A percentile compares a stretch with the other conserved stretches of the same genome.
Conservation (phyloP, 2,113 vertebrate species). For the Vanacampus margaritifer region DNA sequence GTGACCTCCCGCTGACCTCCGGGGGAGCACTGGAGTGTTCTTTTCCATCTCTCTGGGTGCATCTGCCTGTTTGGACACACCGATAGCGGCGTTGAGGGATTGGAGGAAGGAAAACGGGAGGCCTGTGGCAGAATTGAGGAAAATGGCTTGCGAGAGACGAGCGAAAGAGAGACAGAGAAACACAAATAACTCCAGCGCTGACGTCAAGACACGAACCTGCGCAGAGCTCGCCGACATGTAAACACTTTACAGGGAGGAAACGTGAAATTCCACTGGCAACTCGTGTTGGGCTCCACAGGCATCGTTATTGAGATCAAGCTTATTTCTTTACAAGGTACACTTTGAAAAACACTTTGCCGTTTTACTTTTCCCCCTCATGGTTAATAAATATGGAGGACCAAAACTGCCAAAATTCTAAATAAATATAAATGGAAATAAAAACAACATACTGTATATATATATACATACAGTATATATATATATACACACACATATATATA, state of each 20-base stretch:
- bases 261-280: conserved; percentile 7
- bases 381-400: neutral
- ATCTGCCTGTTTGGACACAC: conserved; percentile 41
- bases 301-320: conserved; percentile 5
- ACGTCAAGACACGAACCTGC: neutral
- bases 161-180: conserved; percentile 18
- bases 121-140: conserved; percentile 27
- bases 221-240: conserved; percentile 5
- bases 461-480: too few relatives aligned
- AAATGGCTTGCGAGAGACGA: conserved; percentile 24
- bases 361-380: neutral
- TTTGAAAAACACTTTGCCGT: neutral
- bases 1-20: conserved; percentile 28
- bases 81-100: conserved; percentile 32
- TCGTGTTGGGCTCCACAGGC: neutral
- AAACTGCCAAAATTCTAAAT: too few relatives aligned
- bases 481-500: too few relatives aligned
- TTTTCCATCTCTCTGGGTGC: conserved; percentile 50
- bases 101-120: conserved; percentile 21
- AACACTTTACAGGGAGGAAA: conserved; percentile 17
- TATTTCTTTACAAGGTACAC: neutral
- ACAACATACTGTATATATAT: too few relatives aligned
- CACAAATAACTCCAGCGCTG: conserved; percentile 8
- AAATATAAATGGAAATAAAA: too few relatives aligned
- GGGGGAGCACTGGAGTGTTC: conserved; percentile 13